These are phyloP conservation scores for Stichodactyla helianthus DNA, from an alignment of 64 coral and sea anemone genomes.

Conservation along the genomic window DNA sequence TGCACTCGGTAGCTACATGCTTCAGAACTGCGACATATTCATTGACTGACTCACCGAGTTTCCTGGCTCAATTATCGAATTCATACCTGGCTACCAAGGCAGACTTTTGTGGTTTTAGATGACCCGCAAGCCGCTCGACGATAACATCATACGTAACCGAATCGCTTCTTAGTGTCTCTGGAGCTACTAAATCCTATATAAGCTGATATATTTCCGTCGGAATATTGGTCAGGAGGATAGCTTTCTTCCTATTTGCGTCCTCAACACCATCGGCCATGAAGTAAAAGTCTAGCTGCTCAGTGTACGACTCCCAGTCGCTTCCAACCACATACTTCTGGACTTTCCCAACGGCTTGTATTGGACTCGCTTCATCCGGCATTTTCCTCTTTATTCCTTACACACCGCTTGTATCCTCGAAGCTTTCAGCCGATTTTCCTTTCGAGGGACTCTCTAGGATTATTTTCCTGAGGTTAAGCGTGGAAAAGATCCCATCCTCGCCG, in stretches of 20 bases:
- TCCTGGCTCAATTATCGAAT: slow-evolving; percentile 41
- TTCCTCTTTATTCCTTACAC: too few relatives aligned
- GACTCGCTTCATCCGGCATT: too few relatives aligned
- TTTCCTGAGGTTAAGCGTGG: too few relatives aligned
- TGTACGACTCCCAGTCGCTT: slow-evolving; percentile 20
- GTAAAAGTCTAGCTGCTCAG: slow-evolving; percentile 30
- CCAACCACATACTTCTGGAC: background rate
- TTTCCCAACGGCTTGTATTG: too few relatives aligned
- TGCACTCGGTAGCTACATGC: slow-evolving; percentile 41
- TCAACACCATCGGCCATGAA: slow-evolving; percentile 39
- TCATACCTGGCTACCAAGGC: slow-evolving; percentile 59
- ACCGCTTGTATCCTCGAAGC: too few relatives aligned
- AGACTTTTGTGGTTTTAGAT: slow-evolving; percentile 55
- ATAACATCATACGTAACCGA: slow-evolving; percentile 39
- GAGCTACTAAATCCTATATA: slow-evolving; percentile 34
- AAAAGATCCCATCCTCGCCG: too few relatives aligned
- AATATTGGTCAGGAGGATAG: slow-evolving; percentile 39
- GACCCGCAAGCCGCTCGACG: slow-evolving; percentile 30
- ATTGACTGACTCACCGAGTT: slow-evolving; percentile 42
- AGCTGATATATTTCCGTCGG: slow-evolving; percentile 37
- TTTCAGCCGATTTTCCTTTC: too few relatives aligned
- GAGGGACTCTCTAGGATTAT: too few relatives aligned
- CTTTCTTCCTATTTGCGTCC: slow-evolving; percentile 30
- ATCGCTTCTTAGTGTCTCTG: slow-evolving; percentile 26
- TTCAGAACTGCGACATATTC: slow-evolving; percentile 49